phyloP scores from a whole-genome alignment of 2,113 vertebrate species.

The Pholis gunnellus region DNA sequence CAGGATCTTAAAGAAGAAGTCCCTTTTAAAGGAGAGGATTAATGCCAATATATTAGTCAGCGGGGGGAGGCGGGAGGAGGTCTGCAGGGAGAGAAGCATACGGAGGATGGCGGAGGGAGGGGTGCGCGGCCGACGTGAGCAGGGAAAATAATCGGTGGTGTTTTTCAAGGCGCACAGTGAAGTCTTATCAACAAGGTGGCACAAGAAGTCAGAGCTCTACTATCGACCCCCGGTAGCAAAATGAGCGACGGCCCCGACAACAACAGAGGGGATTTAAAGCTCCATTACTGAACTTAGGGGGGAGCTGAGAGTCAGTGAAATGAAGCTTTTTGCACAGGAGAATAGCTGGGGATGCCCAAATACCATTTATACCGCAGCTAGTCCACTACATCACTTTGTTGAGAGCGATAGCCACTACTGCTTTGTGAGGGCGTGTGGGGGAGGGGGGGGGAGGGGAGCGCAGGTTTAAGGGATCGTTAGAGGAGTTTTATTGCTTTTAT shows the following conservation, averaged over 20 bases:
- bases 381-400: slow-evolving; percentile 65
- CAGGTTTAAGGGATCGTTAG: slow-evolving; percentile 51
- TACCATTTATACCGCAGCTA: slow-evolving; percentile 59
- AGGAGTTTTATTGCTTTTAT: slow-evolving; percentile 49
- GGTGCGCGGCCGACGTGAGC: neutral
- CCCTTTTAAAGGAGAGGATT: slow-evolving; percentile 58
- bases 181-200: slow-evolving; percentile 79
- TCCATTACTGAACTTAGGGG: slow-evolving; percentile 76
- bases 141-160: slow-evolving; percentile 69
- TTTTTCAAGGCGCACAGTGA: slow-evolving; percentile 71
- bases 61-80: slow-evolving; percentile 46
- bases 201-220: slow-evolving; percentile 66
- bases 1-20: slow-evolving; percentile 35
- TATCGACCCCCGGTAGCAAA: slow-evolving; percentile 58
- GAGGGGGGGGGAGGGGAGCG: neutral
- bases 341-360: slow-evolving; percentile 53
- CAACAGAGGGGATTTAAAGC: slow-evolving; percentile 75
- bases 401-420: slow-evolving; percentile 49
- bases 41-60: slow-evolving; percentile 59
- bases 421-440: slow-evolving; percentile 6
- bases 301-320: slow-evolving; percentile 64
- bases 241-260: slow-evolving; percentile 51
- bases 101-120: slow-evolving; percentile 35
- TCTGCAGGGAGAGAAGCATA: slow-evolving; percentile 30
- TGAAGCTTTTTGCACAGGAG: slow-evolving; percentile 65